Evolutionary conservation across 2,888 invertebrate species (phyloP).

Genomic region (Digitonthophagus gazella): DNA sequence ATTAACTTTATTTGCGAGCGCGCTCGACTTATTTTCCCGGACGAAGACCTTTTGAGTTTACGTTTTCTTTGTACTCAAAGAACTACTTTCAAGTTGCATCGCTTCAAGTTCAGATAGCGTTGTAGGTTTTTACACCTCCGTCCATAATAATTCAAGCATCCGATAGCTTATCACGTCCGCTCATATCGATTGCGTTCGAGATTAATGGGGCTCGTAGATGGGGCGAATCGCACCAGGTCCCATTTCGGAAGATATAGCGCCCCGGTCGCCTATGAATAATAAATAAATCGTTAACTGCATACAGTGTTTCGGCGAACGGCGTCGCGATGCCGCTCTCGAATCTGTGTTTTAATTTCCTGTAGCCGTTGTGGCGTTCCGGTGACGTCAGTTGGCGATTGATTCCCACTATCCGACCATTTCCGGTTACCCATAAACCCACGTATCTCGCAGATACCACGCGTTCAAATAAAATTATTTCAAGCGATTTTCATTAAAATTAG

Average conservation of each 20-base stretch:
- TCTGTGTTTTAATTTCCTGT: slow-evolving; percentile 52
- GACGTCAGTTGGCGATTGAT: slow-evolving; percentile 47
- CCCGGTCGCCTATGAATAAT: slow-evolving; percentile 20
- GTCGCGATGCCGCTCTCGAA: slow-evolving; percentile 16
- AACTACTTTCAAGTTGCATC: no score
- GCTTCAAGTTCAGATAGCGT: background rate
- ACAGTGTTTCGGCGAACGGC: slow-evolving; percentile 22
- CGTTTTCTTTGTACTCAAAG: background rate
- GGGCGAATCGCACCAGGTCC: background rate
- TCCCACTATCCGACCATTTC: slow-evolving; percentile 48
- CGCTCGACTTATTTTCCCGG: slow-evolving; percentile 34
- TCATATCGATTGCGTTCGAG: background rate
- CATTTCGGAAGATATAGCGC: background rate
- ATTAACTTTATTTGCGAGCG: slow-evolving; percentile 47
- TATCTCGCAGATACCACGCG: slow-evolving; percentile 40
- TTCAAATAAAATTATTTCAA: slow-evolving; percentile 31
- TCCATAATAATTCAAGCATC: background rate
- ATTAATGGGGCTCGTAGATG: background rate
- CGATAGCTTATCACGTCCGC: background rate
- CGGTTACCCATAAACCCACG: no score
- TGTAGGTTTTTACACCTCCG: background rate
- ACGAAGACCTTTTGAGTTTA: background rate
- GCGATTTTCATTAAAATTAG: no score
- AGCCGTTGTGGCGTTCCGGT: slow-evolving; percentile 40
- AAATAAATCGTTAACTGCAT: slow-evolving; percentile 15